Evolutionary conservation across 2,797 vertebrate genomes (phyloP).

Genomic region (Gephyroberyx darwinii): DNA sequence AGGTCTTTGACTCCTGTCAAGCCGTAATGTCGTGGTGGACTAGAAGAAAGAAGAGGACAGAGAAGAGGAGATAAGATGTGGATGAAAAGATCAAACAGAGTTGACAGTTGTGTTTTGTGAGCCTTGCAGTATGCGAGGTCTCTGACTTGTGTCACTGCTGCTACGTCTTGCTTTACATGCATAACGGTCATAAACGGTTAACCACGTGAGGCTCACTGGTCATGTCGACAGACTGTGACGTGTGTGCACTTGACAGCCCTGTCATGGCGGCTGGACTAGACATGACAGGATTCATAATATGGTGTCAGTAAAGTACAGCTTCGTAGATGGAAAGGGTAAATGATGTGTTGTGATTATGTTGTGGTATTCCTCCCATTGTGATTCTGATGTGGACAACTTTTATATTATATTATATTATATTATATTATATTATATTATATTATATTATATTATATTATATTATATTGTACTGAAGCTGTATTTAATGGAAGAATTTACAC

Average conservation of each 20-base stretch:
- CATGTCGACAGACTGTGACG: neutral
- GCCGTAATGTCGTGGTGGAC: slow-evolving; percentile 38
- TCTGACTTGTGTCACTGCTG: slow-evolving; percentile 1
- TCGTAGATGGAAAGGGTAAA: neutral
- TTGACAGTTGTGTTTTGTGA: slow-evolving; percentile 44
- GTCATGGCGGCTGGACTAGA: neutral
- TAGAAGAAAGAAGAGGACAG: slow-evolving; percentile 23
- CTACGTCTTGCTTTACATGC: slow-evolving; percentile 17
- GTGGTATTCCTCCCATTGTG: slow-evolving; percentile 1
- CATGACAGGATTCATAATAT: slow-evolving; percentile 8
- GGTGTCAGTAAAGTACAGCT: neutral
- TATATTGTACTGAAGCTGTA: neutral
- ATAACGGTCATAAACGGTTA: slow-evolving; percentile 28
- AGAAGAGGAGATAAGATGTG: slow-evolving; percentile 30
- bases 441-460: neutral
- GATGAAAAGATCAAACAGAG: slow-evolving; percentile 37
- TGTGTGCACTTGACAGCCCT: neutral
- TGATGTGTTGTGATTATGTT: neutral
- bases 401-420: neutral
- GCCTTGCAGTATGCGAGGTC: slow-evolving; percentile 26
- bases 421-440: neutral
- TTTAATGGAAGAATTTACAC: neutral
- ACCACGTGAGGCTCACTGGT: neutral
- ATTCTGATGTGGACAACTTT: too few relatives aligned
- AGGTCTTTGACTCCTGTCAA: slow-evolving; percentile 47